A percentile compares a stretch with the other conserved stretches of the same genome.
These are phyloP conservation scores for Peromyscus attwateri DNA, from an alignment of 2,797 vertebrate genomes.

Conservation along the genomic window DNA sequence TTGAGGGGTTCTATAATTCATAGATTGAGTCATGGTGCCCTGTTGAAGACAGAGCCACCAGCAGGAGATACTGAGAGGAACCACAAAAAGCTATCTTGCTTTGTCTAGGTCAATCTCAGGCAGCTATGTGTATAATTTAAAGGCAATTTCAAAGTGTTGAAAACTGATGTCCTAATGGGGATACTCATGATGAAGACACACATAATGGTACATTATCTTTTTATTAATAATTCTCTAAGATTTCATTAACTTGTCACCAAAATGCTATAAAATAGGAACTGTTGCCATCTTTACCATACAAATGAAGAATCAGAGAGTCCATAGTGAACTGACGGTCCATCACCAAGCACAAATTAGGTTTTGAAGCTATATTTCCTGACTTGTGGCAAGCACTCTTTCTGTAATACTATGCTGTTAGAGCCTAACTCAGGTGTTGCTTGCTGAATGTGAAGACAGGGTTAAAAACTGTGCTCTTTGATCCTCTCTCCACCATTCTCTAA, in stretches of 20 bases:
- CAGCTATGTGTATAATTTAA: neutral
- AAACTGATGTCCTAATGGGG: neutral
- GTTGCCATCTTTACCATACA: neutral
- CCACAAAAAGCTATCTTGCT: fast-evolving
- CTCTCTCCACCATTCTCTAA: neutral
- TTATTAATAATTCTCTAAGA: slow-evolving; percentile 11
- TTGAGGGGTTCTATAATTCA: neutral
- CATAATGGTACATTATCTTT: neutral
- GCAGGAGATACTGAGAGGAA: too few species aligned
- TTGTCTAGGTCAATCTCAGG: neutral
- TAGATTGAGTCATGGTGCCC: too few species aligned
- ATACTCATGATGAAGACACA: neutral
- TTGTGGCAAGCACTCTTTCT: neutral
- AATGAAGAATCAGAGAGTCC: neutral
- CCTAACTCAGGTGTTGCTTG: neutral
- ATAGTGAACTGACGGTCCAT: neutral
- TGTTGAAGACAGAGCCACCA: neutral
- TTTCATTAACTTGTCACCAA: neutral
- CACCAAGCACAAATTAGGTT: neutral
- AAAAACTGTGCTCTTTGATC: neutral
- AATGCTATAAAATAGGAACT: neutral
- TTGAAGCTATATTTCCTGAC: slow-evolving; percentile 46
- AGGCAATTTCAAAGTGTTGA: neutral
- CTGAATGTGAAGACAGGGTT: neutral
- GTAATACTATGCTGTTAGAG: fast-evolving